Percentiles rank a stretch among this genome's conserved stretches.
phyloP scores from a whole-genome alignment of 1,140 invertebrate genomes.

The Mylabris phalerata region DNA sequence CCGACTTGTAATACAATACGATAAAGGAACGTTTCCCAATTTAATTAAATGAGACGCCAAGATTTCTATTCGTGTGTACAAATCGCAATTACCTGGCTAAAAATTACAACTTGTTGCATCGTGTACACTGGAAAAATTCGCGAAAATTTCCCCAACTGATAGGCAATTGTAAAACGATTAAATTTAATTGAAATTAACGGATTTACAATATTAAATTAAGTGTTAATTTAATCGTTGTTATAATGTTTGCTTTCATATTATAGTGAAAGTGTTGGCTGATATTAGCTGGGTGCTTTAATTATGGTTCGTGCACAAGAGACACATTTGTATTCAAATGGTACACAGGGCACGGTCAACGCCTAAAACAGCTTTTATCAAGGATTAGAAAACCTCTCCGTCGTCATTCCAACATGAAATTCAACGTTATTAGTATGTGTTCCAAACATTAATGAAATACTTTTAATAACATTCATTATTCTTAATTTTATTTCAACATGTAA shows the following conservation, averaged over 20 bases:
- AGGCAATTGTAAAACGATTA: too few relatives aligned
- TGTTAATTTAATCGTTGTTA: background rate
- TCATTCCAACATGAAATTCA: background rate
- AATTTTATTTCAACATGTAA: constrained; percentile 5
- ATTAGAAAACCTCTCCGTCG: constrained; percentile 2
- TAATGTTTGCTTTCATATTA: constrained; percentile 2
- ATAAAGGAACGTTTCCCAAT: too few relatives aligned
- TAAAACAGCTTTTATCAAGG: constrained; percentile 12
- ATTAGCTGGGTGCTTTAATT: constrained; percentile 3
- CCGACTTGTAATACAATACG: too few relatives aligned
- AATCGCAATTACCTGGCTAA: too few relatives aligned
- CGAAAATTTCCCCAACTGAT: too few relatives aligned
- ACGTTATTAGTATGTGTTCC: constrained; percentile 1
- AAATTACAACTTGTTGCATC: too few relatives aligned
- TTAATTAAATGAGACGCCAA: too few relatives aligned
- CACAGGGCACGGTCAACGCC: constrained; percentile 5
- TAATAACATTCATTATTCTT: constrained; percentile 5
- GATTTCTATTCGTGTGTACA: too few relatives aligned
- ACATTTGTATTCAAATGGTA: constrained; percentile 14
- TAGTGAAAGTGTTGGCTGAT: background rate
- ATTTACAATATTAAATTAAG: too few relatives aligned
- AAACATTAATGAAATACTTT: constrained; percentile 2
- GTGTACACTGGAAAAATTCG: too few relatives aligned
- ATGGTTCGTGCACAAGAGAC: background rate
- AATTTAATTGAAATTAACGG: too few relatives aligned